These are phyloP conservation scores for Delichon dasypus DNA, from an alignment of 2,797 vertebrate genomes.

Conservation along the genomic window DNA sequence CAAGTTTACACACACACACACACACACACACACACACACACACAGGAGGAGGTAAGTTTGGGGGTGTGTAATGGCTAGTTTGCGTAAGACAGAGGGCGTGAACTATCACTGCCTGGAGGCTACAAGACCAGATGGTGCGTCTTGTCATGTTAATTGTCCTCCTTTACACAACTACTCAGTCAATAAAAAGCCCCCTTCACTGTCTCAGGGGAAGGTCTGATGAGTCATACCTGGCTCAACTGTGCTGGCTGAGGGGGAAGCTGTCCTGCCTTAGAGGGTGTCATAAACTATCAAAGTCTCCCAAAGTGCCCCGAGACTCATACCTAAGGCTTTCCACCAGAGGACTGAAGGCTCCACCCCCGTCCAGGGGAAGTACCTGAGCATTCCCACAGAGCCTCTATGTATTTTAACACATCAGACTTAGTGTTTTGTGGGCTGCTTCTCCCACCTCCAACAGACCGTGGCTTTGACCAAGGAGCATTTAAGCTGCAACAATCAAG, in stretches of 20 bases:
- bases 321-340: neutral
- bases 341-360: neutral
- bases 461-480: neutral
- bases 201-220: neutral
- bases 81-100: neutral
- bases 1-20: neutral
- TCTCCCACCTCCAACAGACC: neutral
- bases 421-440: neutral
- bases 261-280: neutral
- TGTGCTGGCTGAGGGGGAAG: neutral
- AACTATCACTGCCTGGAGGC: neutral
- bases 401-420: rapidly evolving
- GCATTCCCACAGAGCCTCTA: rapidly evolving
- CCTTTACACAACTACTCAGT: neutral
- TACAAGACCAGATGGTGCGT: neutral
- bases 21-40: no score
- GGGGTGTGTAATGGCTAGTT: neutral
- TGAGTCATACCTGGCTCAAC: neutral
- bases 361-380: neutral
- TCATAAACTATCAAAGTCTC: neutral
- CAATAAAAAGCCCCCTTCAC: neutral
- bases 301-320: neutral
- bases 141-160: neutral
- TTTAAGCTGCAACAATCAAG: neutral
- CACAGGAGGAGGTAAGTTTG: neutral